Conservation (phyloP, 2,797 vertebrate species). For the Leptodactylus fallax region DNA sequence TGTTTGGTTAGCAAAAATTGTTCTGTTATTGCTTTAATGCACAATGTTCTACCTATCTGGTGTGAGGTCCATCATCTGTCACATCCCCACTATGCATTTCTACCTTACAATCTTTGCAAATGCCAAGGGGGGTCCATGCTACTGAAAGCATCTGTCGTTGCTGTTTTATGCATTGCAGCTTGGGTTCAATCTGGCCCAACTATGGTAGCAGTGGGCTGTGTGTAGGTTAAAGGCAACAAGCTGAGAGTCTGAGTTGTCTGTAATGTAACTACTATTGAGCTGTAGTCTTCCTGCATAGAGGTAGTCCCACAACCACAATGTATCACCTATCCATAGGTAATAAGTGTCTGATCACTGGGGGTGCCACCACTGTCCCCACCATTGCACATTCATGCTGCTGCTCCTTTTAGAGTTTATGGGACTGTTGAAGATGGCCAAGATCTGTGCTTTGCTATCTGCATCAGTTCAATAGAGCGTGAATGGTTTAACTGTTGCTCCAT, state of each 20-base stretch:
- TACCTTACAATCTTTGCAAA: not conserved
- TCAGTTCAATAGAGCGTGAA: no score
- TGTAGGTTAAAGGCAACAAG: no score
- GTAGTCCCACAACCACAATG: no score
- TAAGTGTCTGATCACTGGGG: no score
- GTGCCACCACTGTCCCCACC: no score
- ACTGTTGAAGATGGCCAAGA: no score
- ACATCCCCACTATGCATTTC: not conserved
- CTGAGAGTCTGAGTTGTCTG: not conserved
- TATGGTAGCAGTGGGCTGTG: not conserved
- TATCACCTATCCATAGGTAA: no score
- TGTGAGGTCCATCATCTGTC: constrained; percentile 16
- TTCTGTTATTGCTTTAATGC: constrained; percentile 4
- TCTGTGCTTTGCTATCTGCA: no score
- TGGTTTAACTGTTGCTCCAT: no score
- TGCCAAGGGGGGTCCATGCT: constrained; percentile 3
- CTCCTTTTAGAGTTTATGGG: no score
- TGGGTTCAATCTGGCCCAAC: not conserved
- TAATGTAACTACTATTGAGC: not conserved
- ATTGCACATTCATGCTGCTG: no score
- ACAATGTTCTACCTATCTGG: constrained; percentile 6
- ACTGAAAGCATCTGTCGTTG: not conserved
- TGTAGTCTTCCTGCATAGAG: no score
- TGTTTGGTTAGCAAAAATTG: not conserved
- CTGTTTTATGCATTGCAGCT: not conserved